A percentile compares a stretch with the other conserved stretches of the same genome.
phyloP scores from a whole-genome alignment of 2,113 vertebrate genomes.

The Sylvia atricapilla region DNA sequence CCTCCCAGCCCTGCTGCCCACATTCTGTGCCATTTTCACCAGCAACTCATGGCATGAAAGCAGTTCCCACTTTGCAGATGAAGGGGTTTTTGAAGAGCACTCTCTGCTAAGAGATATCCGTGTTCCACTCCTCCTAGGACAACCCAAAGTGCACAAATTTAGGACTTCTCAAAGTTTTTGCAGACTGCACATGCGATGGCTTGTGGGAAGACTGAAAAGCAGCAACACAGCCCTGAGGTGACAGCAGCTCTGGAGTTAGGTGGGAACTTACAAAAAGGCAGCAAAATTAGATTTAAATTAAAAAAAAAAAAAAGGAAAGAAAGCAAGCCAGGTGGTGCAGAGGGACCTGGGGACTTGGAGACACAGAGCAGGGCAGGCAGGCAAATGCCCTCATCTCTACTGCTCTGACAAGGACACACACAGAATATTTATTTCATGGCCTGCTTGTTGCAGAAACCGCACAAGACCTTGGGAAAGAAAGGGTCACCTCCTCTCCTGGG shows the following conservation, averaged over 20 bases:
- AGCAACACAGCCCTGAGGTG: conserved; percentile 20
- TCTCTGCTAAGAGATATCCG: neutral
- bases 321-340: neutral
- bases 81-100: neutral
- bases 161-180: neutral
- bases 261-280: neutral
- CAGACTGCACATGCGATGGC: neutral
- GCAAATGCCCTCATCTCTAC: neutral
- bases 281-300: conserved; percentile 36
- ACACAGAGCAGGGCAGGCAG: neutral
- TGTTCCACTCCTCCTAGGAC: neutral
- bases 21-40: neutral
- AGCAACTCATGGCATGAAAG: neutral
- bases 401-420: neutral
- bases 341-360: neutral
- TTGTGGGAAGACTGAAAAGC: neutral
- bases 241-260: neutral
- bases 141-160: neutral
- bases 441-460: neutral
- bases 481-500: neutral
- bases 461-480: neutral
- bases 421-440: neutral
- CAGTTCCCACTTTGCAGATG: neutral
- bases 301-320: neutral
- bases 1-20: neutral